Conservation (phyloP, 2,888 invertebrate genomes). For the Capitulum mitella region DNA sequence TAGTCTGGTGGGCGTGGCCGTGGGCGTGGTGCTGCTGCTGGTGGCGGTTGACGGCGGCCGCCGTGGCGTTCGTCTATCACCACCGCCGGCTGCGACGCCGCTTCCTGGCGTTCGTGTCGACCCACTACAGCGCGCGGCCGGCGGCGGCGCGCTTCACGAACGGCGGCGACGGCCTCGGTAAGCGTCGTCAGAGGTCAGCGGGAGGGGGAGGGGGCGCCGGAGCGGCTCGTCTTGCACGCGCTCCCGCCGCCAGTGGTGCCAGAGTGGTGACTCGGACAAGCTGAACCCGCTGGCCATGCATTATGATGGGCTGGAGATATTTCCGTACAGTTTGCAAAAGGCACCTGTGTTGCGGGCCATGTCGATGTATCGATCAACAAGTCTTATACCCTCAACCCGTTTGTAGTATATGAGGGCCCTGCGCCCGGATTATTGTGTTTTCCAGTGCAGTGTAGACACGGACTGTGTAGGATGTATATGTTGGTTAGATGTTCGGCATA, state of each 20-base stretch:
- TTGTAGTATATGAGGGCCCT: too few relatives aligned
- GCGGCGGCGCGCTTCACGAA: conserved; percentile 77
- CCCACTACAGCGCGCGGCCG: conserved; percentile 76
- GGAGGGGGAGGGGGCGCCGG: neutral
- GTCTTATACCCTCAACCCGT: too few relatives aligned
- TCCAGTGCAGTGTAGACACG: too few relatives aligned
- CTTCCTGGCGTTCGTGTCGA: conserved; percentile 72
- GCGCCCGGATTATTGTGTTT: too few relatives aligned
- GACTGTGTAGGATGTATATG: too few relatives aligned
- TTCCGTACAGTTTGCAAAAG: neutral
- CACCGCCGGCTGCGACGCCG: conserved; percentile 66
- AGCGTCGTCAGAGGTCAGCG: neutral
- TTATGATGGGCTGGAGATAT: neutral
- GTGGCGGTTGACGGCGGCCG: conserved; percentile 52
- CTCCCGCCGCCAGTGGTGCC: neutral
- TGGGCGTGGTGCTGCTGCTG: conserved; percentile 52
- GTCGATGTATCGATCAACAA: too few relatives aligned
- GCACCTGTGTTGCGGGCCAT: too few relatives aligned
- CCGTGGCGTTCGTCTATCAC: conserved; percentile 58
- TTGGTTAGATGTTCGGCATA: too few relatives aligned
- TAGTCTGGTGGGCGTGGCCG: conserved; percentile 47
- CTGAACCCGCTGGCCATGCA: neutral
- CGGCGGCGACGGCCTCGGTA: conserved; percentile 49
- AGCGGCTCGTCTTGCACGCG: neutral
- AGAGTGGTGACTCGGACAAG: neutral